Evolutionary conservation across 37 sponge, comb jelly and placozoan genomes (phyloP).

Genomic region (Corticium candelabrum): DNA sequence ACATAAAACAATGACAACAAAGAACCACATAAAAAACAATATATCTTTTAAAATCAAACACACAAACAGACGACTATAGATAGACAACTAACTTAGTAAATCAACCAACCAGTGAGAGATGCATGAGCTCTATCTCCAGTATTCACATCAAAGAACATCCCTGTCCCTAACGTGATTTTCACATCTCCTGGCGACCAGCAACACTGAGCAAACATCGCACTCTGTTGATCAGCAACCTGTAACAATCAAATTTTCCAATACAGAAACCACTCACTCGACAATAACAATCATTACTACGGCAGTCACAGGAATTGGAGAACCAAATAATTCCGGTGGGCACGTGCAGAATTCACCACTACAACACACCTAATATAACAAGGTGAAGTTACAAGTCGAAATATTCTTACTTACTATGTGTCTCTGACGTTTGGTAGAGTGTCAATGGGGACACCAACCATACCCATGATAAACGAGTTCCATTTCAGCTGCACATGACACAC

Average conservation of each 20-base stretch:
- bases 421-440: too few species aligned
- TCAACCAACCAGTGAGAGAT: slow-evolving; percentile 30
- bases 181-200: slow-evolving; percentile 79
- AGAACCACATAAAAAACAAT: too few species aligned
- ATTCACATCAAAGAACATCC: slow-evolving; percentile 66
- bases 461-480: too few species aligned
- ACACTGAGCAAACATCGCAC: slow-evolving; percentile 79
- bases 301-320: slow-evolving; percentile 22
- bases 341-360: background rate
- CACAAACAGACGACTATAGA: too few species aligned
- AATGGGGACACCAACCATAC: too few species aligned
- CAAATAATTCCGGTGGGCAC: slow-evolving; percentile 1
- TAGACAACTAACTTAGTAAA: too few species aligned
- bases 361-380: too few species aligned
- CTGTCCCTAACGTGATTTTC: slow-evolving; percentile 86
- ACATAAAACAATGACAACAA: too few species aligned
- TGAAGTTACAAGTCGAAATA: too few species aligned
- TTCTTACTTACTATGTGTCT: too few species aligned
- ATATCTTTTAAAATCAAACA: background rate
- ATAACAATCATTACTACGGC: slow-evolving; percentile 7
- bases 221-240: slow-evolving; percentile 86
- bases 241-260: slow-evolving; percentile 20
- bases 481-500: too few species aligned
- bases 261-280: background rate
- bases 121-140: slow-evolving; percentile 72